A percentile compares a stretch with the other conserved stretches of the same genome.
Conservation (phyloP, 1,140 invertebrate genomes). For the Eupristina koningsbergeri region DNA sequence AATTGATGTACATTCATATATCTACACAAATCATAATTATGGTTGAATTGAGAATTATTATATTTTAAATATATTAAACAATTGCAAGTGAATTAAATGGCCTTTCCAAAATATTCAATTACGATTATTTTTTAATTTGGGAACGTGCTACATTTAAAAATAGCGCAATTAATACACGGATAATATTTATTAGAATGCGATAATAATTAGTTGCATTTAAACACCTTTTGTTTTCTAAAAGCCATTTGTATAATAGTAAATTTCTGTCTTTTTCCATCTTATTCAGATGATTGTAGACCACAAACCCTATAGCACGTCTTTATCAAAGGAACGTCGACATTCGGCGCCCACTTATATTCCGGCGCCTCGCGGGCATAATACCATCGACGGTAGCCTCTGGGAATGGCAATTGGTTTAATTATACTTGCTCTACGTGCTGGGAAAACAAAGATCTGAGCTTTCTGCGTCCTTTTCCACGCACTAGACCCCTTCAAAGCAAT, state of each 20-base stretch:
- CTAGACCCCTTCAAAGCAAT: constrained; percentile 15
- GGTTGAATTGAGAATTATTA: too few relatives aligned
- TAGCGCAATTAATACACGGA: too few relatives aligned
- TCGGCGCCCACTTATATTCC: constrained; percentile 46
- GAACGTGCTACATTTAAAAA: too few relatives aligned
- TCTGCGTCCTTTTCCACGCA: not conserved
- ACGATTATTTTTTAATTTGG: too few relatives aligned
- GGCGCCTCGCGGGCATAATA: constrained; percentile 39
- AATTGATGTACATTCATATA: too few relatives aligned
- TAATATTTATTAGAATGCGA: too few relatives aligned
- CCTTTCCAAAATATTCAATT: too few relatives aligned
- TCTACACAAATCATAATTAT: too few relatives aligned
- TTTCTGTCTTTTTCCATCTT: not conserved
- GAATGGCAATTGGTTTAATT: constrained; percentile 51
- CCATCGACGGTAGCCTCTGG: constrained; percentile 18
- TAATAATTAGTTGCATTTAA: not conserved
- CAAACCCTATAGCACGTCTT: constrained; percentile 32
- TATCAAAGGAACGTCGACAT: constrained; percentile 39
- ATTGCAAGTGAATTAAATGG: too few relatives aligned
- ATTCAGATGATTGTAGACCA: not conserved
- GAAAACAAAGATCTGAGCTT: constrained; percentile 37
- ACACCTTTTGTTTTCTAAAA: not conserved
- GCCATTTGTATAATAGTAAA: not conserved
- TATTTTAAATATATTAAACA: too few relatives aligned
- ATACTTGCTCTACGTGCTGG: constrained; percentile 45